Base-by-base conservation (phyloP, 2,113 vertebrate genomes). In the Tenebrosternarchus preto region DNA sequence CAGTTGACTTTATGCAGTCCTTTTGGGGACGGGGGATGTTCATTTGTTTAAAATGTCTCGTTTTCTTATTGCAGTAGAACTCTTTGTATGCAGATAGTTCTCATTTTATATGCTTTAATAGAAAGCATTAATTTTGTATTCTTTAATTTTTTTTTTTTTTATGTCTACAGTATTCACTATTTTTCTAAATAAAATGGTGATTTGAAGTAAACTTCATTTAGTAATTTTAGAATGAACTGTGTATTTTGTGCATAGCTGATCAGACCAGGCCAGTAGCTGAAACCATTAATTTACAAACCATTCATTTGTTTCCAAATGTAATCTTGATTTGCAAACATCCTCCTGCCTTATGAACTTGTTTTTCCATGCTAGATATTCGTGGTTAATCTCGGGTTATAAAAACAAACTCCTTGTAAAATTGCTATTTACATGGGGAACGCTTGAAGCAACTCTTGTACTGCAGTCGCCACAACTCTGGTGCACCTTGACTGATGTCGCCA, bases 31-130 rank as follows among this genome's bases (percentile, higher is more conserved):
- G n/a, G 63, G 19, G 16, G 20, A n/a, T 5, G 29, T 39, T n/a
- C 33, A 36, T 36, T 36, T 36, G 6, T 36, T 74, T 39, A 19
- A 22, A 53, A 24, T 53, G 33, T 43, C 20, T 63, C 31, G 31
- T 12, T 63, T 8, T 60, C 33, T 25, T 4, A 39, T 20, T 16
- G 27, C 36, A 46, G 22, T 43, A 74, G 0, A 24, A 29, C 17
- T 64, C 27, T 27, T n/a, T 9, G 17, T 33, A 8, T 68, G 20
- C n/a, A n/a, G n/a, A n/a, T n/a, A n/a, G n/a, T n/a, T n/a, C n/a
- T n/a, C n/a, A n/a, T 68, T 68, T 39, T 68, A 19, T 39, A 39
- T 39, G 3, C 61, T 73, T 67, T 85, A 0, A 55, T 86, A 85
- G 83, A 1, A 79, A 11, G n/a, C n/a, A n/a, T n/a, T n/a, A n/a